A percentile compares a stretch with the other conserved stretches of the same genome.
These are phyloP conservation scores for Sycobia sp. DNA, from an alignment of 1,140 invertebrate species.

Conservation along the genomic window DNA sequence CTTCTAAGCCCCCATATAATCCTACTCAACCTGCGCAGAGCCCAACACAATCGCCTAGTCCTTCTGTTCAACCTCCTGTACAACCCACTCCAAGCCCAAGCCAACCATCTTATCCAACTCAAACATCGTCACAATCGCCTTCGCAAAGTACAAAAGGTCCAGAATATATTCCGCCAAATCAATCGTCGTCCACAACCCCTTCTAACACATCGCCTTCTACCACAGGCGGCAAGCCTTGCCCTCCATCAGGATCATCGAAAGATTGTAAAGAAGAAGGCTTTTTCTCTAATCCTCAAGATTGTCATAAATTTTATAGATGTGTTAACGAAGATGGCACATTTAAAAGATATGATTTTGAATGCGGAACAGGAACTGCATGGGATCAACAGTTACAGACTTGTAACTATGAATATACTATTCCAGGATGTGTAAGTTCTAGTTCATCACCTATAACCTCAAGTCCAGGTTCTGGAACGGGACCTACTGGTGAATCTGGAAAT, in stretches of 20 bases:
- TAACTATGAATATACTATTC: slow-evolving; percentile 55
- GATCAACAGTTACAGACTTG: slow-evolving; percentile 54
- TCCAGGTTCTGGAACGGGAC: too few species aligned
- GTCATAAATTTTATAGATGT: slow-evolving; percentile 66
- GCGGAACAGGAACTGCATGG: slow-evolving; percentile 55
- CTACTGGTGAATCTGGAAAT: too few species aligned
- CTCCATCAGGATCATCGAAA: slow-evolving; percentile 67
- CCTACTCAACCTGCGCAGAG: neutral
- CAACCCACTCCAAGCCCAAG: neutral
- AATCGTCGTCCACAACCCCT: slow-evolving; percentile 19
- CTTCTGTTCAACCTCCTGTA: neutral
- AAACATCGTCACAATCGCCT: neutral
- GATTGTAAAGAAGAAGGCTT: slow-evolving; percentile 72
- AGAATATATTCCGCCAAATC: slow-evolving; percentile 23
- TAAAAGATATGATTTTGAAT: slow-evolving; percentile 50
- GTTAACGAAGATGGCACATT: slow-evolving; percentile 54
- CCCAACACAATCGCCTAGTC: neutral
- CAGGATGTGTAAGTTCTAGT: neutral
- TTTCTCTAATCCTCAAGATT: slow-evolving; percentile 66
- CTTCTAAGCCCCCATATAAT: too few species aligned
- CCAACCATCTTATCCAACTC: slow-evolving; percentile 6
- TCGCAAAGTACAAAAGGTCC: slow-evolving; percentile 22
- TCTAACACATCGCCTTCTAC: too few species aligned
- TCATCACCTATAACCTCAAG: neutral
- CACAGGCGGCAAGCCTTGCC: slow-evolving; percentile 19